Evolutionary conservation across 2,888 invertebrate species (phyloP).

Genomic region (Pollenia amentaria): DNA sequence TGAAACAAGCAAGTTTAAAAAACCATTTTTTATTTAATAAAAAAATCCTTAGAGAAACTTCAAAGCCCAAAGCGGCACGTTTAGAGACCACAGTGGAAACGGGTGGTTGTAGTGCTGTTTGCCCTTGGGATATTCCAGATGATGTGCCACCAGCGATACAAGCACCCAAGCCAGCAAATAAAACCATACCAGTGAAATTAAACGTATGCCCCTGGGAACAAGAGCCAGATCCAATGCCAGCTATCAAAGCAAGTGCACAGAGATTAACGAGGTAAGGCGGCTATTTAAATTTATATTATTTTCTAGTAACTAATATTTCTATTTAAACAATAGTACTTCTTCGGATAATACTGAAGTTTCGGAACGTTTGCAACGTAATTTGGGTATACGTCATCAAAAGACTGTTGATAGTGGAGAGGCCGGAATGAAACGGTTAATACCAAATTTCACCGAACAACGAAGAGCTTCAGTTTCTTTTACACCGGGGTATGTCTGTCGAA

Average conservation of each 20-base stretch:
- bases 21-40: not conserved
- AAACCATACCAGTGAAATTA: constrained; percentile 77
- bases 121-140: constrained; percentile 83
- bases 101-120: constrained; percentile 80
- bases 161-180: constrained; percentile 63
- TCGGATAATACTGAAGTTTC: constrained; percentile 89
- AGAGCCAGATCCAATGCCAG: constrained; percentile 72
- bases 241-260: constrained; percentile 74
- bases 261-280: constrained; percentile 78
- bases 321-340: constrained; percentile 77
- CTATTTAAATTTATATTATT: not conserved
- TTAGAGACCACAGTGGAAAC: constrained; percentile 81
- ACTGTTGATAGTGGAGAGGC: constrained; percentile 88
- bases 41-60: constrained; percentile 78
- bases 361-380: constrained; percentile 87
- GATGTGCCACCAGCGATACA: constrained; percentile 64
- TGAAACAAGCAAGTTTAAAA: not conserved
- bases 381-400: constrained; percentile 88
- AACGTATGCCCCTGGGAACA: constrained; percentile 83
- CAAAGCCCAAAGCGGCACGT: constrained; percentile 79
- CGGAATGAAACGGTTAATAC: constrained; percentile 84
- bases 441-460: constrained; percentile 82
- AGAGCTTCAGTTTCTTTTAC: constrained; percentile 83
- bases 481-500: constrained; percentile 78
- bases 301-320: no score